Evolutionary conservation across 2,113 vertebrate genomes (phyloP), one percentile per base, ranked within the genome.

Genomic region (Pimephales promelas): DNA sequence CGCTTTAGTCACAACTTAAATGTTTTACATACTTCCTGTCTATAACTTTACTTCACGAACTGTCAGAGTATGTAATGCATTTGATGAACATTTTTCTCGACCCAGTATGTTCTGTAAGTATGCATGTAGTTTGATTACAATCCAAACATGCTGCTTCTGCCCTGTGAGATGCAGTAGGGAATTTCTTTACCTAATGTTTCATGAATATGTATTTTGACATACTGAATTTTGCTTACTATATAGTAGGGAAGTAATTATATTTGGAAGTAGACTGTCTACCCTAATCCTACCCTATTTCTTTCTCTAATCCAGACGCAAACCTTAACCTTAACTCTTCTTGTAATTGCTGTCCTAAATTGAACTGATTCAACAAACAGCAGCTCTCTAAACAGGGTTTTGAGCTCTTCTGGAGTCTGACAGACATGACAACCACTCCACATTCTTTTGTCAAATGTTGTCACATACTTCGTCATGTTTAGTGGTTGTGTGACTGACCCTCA

Each of bases 391-490:
- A 66, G 43, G 36, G 11, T 36, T 40, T 9, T 62, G 7, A 61
- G 14, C 36, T 61, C 40, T 45, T 62, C 36, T 79, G 24, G 14
- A 22, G 14, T 62, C 36, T 26, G 75, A 40, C 22, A 10, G 14
- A 61, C 36, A 62, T 79, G 57, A 45, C 24, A 31, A 4, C 36
- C n/a, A n/a, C 68, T 57, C 11, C 11, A 59, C 28, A 77, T 56
- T 40, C 10, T 45, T 68, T 68, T 68, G 31, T 40, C 8, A 68
- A 34, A 68, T 36, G 31, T 57, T 78, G 20, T 59, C 22, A 26
- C 34, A 40, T 22, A 77, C 10, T 77, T 59, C 3, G 36, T 61
- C 34, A 43, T 78, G 56, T 78, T 77, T 78, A 61, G 68, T 24
- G n/a, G 40, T 72, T n/a, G 20, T 43, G 64, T 10, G 34, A 36